A percentile compares a stretch with the other conserved stretches of the same genome.
These are phyloP conservation scores for Callyntrura sp. DNA, from an alignment of 2,888 invertebrate genomes.

Conservation along the genomic window DNA sequence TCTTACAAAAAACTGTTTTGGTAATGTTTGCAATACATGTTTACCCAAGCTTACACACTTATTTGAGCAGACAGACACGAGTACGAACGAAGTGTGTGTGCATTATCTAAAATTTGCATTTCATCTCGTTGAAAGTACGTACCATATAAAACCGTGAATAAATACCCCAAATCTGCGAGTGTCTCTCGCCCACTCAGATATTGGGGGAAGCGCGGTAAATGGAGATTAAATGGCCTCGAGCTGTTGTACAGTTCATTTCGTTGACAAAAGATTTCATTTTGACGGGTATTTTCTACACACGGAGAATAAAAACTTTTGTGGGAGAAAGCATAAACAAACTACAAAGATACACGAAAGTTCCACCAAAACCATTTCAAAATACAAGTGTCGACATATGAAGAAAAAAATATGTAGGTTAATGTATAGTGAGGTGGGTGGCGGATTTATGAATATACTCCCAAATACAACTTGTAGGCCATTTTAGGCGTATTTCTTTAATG, in stretches of 20 bases:
- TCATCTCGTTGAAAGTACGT: too few species aligned
- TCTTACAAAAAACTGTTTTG: too few species aligned
- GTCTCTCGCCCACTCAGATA: background rate
- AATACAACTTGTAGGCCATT: background rate
- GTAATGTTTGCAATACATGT: too few species aligned
- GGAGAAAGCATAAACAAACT: background rate
- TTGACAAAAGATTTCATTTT: conserved; percentile 62
- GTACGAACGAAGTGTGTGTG: too few species aligned
- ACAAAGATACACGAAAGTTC: background rate
- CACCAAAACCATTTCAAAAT: background rate
- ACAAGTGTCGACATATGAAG: background rate
- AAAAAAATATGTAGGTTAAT: background rate
- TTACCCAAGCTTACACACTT: too few species aligned
- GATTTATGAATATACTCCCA: background rate
- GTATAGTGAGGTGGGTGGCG: background rate
- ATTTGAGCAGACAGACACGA: too few species aligned
- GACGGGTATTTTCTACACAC: conserved; percentile 25
- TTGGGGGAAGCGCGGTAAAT: conserved; percentile 5
- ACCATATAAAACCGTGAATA: too few species aligned
- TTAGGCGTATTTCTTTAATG: background rate
- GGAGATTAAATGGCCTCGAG: conserved; percentile 55
- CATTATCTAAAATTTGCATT: too few species aligned
- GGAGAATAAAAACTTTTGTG: conserved; percentile 41
- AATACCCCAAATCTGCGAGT: background rate
- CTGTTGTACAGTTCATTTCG: conserved; percentile 44